Base-by-base conservation (phyloP, 2,888 invertebrate species). In the Thymelicus lineola region DNA sequence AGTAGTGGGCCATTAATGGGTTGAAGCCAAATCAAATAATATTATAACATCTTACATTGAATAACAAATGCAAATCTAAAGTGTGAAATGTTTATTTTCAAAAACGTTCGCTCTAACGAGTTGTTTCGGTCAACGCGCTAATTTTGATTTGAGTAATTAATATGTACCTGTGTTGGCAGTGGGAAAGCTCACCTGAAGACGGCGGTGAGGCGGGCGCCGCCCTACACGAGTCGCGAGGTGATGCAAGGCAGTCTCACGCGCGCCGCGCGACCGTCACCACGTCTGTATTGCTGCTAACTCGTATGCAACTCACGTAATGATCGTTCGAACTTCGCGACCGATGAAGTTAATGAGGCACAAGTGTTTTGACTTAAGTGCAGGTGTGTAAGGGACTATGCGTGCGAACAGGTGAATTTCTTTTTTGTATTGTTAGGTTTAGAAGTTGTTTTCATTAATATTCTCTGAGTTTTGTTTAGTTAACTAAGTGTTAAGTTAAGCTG, bases 141-240 rank as follows among this genome's bases (percentile, higher is more conserved):
- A 90, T 91, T 90, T 86, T 84, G 82, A 83, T 86, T 80, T 79
- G 80, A 83, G 88, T 90, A 91, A 91, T 91, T 90, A 91, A 89
- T 89, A 87, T 86, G 75, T 73, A 72, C 55, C 59, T 55, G 61
- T 61, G 59, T 74, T 72, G 72, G 74, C 73, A 75, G 71, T 72
- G 74, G 73, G 71, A 69, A 74, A 76, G 73, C 74, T 77, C 73
- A 82, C 81, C 80, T 79, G 80, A 78, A 79, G 84, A 80, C 57
- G 79, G 82, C 78, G 79, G 78, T 82, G 82, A 81, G 79, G 72
- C 74, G 74, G 73, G 55, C 59, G 67, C 66, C 64, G 66, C 68
- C 72, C 71, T 2, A 28, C 28, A 28, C 28, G 74, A 72, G 72
- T 72, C 67, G 70, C 66, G 63, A 75, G 74, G 75, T 75, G 76